Evolutionary conservation across 2,113 vertebrate species (phyloP), one percentile per base, ranked within the genome.

Genomic region (Balaenoptera acutorostrata): DNA sequence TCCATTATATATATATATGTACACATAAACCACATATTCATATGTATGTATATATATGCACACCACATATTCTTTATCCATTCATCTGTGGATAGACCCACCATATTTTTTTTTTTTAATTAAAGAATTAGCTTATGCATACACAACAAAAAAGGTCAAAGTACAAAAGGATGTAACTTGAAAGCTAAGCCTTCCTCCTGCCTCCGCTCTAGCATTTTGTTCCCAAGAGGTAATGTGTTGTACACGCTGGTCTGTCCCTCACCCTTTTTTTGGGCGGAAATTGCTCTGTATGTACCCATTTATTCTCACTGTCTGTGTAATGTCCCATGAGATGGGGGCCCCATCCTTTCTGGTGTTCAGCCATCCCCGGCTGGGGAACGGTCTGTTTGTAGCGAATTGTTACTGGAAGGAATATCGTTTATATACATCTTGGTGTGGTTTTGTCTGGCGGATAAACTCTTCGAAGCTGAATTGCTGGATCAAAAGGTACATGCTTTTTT

Each of bases 311-410:
- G 8, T 8, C 85, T 4, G 1, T 2, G 7, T n/a, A 2, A 2
- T 0, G 1, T 29, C 41, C 49, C 0, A 0, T 2, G 41, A 6
- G 2, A 13, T 0, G 3, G 20, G 39, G 3, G 17, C 27, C 5
- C 68, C 9, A 0, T 29, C 0, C 11, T 31, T 15, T 10, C 57
- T 2, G 31, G 46, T 0, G 0, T 3, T 7, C 2, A 4, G 0
- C 31, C 11, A 0, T 6, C 25, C 13, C 7, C 0, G 1, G 66
- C 21, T 5, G 52, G 14, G 12, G 25, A 36, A 14, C 0, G 0
- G 23, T 7, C 27, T 11, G 9, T 55, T 39, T 64, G 12, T 1
- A 18, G 68, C 52, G 18, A 4, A 7, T 25, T 1, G 13, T 21
- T 11, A 4, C 41, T 5, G 39, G 23, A 31, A 55, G 11, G 33